Percentiles rank a stretch among this genome's conserved stretches.
phyloP scores from a whole-genome alignment of 1,140 invertebrate genomes.

The Drosophila busckii region DNA sequence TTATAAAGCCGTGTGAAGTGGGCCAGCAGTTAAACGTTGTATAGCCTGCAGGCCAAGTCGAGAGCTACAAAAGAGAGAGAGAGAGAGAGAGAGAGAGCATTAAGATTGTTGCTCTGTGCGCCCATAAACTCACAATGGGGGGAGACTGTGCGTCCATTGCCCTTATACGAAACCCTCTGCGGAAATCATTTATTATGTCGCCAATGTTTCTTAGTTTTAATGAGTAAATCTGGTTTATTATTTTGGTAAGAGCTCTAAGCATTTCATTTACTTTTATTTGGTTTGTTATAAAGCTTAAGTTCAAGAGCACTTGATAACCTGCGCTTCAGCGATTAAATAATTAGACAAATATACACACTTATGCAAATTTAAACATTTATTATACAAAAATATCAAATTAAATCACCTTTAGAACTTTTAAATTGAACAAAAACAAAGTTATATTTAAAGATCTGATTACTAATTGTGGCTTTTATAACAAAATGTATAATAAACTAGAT shows the following conservation, averaged over 20 bases:
- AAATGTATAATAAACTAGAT: too few relatives aligned
- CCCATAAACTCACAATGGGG: conserved; percentile 17
- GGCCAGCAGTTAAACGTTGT: conserved; percentile 51
- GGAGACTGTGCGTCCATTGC: conserved; percentile 36
- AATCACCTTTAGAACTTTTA: too few relatives aligned
- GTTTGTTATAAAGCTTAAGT: conserved; percentile 52
- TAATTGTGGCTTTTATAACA: too few relatives aligned
- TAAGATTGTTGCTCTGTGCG: conserved; percentile 10
- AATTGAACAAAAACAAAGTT: too few relatives aligned
- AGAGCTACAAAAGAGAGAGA: neutral
- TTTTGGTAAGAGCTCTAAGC: too few relatives aligned
- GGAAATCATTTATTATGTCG: conserved; percentile 77
- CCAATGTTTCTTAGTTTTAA: conserved; percentile 73
- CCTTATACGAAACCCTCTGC: conserved; percentile 45
- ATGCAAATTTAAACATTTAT: too few relatives aligned
- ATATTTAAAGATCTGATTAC: too few relatives aligned
- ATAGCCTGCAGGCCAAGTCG: conserved; percentile 20
- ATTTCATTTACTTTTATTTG: conserved; percentile 14
- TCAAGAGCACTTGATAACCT: conserved; percentile 69
- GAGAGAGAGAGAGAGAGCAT: neutral
- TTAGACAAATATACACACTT: conserved; percentile 42
- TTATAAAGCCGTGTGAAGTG: conserved; percentile 51
- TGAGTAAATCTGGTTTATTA: too few relatives aligned
- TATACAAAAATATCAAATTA: too few relatives aligned
- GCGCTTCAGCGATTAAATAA: conserved; percentile 67